These are phyloP conservation scores for Sminthurides aquaticus DNA, from an alignment of 2,888 invertebrate species.

Conservation along the genomic window DNA sequence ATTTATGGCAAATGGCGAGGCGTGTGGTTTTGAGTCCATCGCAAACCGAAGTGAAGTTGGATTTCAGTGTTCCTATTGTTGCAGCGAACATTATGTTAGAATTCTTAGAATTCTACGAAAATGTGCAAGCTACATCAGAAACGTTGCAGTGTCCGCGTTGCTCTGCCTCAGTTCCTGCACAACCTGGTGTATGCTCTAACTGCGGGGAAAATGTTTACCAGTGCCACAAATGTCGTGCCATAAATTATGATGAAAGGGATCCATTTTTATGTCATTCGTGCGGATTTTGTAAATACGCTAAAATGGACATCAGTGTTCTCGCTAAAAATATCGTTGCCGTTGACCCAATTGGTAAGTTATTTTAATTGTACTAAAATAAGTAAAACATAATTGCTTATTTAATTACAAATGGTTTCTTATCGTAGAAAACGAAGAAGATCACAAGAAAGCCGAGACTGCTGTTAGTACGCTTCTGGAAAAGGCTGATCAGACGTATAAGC, in stretches of 20 bases:
- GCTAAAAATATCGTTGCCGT: slow-evolving; percentile 57
- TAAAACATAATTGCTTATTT: background rate
- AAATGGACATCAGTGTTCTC: slow-evolving; percentile 83
- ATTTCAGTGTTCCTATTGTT: slow-evolving; percentile 92
- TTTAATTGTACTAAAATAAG: background rate
- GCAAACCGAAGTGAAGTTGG: slow-evolving; percentile 92
- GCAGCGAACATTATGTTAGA: slow-evolving; percentile 98
- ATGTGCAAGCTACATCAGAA: slow-evolving; percentile 85
- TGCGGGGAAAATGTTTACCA: slow-evolving; percentile 99
- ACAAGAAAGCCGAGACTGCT: slow-evolving; percentile 85
- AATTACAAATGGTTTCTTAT: background rate
- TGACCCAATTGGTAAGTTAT: slow-evolving; percentile 63
- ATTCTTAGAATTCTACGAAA: slow-evolving; percentile 95
- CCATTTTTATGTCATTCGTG: slow-evolving; percentile 98
- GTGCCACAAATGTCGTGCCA: slow-evolving; percentile 96
- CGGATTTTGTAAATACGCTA: slow-evolving; percentile 98
- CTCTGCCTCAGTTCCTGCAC: slow-evolving; percentile 91
- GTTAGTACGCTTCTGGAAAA: slow-evolving; percentile 87
- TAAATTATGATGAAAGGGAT: slow-evolving; percentile 98
- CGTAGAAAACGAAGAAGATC: slow-evolving; percentile 83
- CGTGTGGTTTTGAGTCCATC: slow-evolving; percentile 81
- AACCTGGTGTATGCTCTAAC: slow-evolving; percentile 93
- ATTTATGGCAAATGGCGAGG: slow-evolving; percentile 95
- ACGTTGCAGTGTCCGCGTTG: slow-evolving; percentile 93
- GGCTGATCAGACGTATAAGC: slow-evolving; percentile 87